These are phyloP conservation scores for Myotis myotis DNA, from an alignment of 2,797 vertebrate genomes.

Conservation along the genomic window DNA sequence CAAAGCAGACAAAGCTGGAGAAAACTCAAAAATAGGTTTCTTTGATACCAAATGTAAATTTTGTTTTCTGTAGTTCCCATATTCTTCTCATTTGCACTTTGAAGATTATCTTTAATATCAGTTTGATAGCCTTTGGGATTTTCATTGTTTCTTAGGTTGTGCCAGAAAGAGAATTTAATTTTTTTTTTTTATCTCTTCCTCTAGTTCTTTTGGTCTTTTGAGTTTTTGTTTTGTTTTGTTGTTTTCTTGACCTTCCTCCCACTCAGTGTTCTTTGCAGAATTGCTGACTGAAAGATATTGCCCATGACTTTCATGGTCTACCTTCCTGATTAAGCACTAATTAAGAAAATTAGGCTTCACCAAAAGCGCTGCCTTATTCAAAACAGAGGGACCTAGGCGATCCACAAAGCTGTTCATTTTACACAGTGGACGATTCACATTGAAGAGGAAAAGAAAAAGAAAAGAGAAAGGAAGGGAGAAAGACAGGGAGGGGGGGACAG, in stretches of 20 bases:
- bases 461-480: background rate
- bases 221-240: background rate
- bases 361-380: background rate
- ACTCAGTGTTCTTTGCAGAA: background rate
- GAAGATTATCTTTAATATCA: background rate
- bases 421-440: background rate
- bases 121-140: background rate
- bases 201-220: background rate
- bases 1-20: background rate
- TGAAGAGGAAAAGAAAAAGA: background rate
- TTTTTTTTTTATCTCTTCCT: background rate
- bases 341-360: constrained; percentile 9
- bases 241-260: background rate
- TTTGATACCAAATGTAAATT: background rate
- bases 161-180: background rate
- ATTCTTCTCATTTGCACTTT: background rate
- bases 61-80: background rate
- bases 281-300: background rate
- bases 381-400: background rate
- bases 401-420: background rate
- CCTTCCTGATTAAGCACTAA: constrained; percentile 3
- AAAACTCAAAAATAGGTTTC: background rate
- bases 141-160: background rate
- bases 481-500: background rate
- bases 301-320: background rate